Evolutionary conservation across 1,140 invertebrate genomes (phyloP), one percentile per base, ranked within the genome.

Genomic region (Drosophila pruinosa): DNA sequence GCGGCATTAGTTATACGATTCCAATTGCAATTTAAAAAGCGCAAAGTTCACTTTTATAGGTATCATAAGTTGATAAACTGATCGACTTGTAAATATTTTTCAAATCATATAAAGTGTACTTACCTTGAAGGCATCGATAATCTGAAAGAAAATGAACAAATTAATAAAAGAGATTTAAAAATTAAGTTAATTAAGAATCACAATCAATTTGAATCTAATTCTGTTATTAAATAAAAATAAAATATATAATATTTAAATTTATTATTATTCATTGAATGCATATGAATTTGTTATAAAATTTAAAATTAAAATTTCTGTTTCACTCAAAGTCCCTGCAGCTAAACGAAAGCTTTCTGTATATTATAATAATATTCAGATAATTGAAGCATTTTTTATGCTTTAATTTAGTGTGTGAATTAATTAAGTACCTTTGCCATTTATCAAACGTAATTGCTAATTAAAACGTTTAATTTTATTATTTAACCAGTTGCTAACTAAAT

Each of bases 1-100:
- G 26, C 38, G 41, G 43, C 31, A 52, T 52, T 50, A 34, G 48
- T 38, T 31, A 47, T 24, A 28, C 34, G 19, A 39, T 21, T 38
- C 8, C 36, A 14, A 28, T 50, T 57, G 10, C 39, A 31, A 39
- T 47, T 14, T 12, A 2, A 28, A 58, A 57, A 26, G 53, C 38
- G 22, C 7, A 26, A 62, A 45, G 47, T 62, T 53, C 10, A 26
- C 14, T n/a, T 36, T 28, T 15, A 15, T 24, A 31, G 36, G 56
- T 36, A 45, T 53, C 6, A 36, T 45, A 54, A 43, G 26, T 54
- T 43, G 8, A 31, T 39, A 12, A 50, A 8, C 0, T 14, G n/a
- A 15, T 15, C 12, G 17, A 19, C n/a, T 36, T 38, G 6, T 1
- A 39, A 6, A 10, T 5, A 7, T 8, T 31, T 54, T 38, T 45